Conservation (phyloP, 2,113 vertebrate species). For the Coracopsis vasa region DNA sequence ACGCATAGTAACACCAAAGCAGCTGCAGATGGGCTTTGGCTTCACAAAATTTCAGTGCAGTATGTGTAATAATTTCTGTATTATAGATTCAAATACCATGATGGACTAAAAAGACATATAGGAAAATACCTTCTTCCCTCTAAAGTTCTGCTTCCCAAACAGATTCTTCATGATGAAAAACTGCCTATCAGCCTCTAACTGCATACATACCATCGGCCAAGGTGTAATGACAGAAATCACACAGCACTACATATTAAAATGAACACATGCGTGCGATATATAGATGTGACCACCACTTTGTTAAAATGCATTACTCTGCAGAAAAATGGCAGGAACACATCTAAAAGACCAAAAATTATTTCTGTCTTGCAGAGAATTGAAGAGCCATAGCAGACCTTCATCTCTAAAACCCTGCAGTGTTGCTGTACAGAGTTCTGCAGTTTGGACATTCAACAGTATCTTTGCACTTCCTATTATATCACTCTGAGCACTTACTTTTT, state of each 20-base stretch:
- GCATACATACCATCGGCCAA: not conserved
- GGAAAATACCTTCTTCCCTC: not conserved
- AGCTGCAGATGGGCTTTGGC: not conserved
- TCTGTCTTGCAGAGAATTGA: not conserved
- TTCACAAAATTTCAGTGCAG: not conserved
- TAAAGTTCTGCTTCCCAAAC: not conserved
- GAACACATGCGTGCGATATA: not conserved
- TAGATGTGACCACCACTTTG: not conserved
- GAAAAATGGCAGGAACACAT: not conserved
- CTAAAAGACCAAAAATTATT: not conserved
- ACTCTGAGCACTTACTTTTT: not conserved
- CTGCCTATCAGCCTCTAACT: not conserved
- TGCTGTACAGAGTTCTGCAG: not conserved
- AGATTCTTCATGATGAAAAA: not conserved
- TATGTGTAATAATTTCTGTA: not conserved
- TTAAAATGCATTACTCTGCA: not conserved
- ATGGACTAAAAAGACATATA: not conserved
- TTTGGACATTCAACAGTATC: not conserved
- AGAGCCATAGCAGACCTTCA: not conserved
- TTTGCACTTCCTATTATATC: not conserved
- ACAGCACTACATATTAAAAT: not conserved
- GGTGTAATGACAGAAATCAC: not conserved
- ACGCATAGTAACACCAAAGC: not conserved
- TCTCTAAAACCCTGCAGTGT: not conserved
- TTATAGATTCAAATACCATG: not conserved